phyloP scores from a whole-genome alignment of 64 coral and sea anemone genomes.

The Montipora foliosa region DNA sequence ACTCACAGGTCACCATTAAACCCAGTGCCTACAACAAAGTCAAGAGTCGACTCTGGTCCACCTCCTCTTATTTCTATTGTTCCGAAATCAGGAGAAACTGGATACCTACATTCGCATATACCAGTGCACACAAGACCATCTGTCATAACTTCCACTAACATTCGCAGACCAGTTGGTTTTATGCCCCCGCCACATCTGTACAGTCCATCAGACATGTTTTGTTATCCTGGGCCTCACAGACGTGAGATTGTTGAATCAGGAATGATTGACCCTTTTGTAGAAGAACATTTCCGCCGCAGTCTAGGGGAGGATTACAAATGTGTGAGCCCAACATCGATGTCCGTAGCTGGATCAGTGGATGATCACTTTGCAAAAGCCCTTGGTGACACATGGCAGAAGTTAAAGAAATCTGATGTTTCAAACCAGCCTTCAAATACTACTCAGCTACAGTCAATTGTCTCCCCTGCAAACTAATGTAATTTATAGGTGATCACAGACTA shows the following conservation, averaged over 20 bases:
- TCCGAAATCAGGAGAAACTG: slow-evolving; percentile 46
- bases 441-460: slow-evolving; percentile 42
- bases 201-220: slow-evolving; percentile 38
- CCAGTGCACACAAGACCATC: slow-evolving; percentile 81
- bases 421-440: slow-evolving; percentile 20
- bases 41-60: slow-evolving; percentile 75
- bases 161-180: slow-evolving; percentile 78
- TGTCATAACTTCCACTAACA: slow-evolving; percentile 90
- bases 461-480: slow-evolving; percentile 26
- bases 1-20: slow-evolving; percentile 82
- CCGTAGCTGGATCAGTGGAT: slow-evolving; percentile 92
- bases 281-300: slow-evolving; percentile 93
- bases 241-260: slow-evolving; percentile 83
- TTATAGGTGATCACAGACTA: background rate
- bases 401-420: slow-evolving; percentile 48
- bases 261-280: slow-evolving; percentile 93
- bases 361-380: slow-evolving; percentile 97
- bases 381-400: slow-evolving; percentile 80
- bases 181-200: slow-evolving; percentile 63
- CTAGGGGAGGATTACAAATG: slow-evolving; percentile 88
- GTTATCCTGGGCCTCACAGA: slow-evolving; percentile 68
- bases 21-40: slow-evolving; percentile 61
- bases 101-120: slow-evolving; percentile 51
- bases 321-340: slow-evolving; percentile 81
- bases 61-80: slow-evolving; percentile 90